Conservation (phyloP, 2,113 vertebrate species). For the Picathartes gymnocephalus region DNA sequence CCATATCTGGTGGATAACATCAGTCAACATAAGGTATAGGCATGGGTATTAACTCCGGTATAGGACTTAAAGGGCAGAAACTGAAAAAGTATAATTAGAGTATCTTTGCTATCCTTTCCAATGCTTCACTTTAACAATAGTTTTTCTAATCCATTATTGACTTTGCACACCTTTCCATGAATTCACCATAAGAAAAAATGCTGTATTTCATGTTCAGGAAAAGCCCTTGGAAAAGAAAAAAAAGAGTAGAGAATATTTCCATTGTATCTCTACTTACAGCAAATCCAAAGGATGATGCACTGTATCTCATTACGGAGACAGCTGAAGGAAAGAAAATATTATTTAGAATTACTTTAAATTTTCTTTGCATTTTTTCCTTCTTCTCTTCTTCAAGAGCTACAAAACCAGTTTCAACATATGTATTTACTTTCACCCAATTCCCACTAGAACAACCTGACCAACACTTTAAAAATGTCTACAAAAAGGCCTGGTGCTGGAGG, state of each 20-base stretch:
- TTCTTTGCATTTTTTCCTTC: not conserved
- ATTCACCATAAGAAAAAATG: not conserved
- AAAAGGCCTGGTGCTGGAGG: not conserved
- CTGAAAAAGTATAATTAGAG: not conserved
- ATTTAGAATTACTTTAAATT: conserved; percentile 58
- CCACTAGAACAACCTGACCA: not conserved
- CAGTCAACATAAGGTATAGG: not conserved
- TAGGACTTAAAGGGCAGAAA: not conserved
- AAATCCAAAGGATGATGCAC: conserved; percentile 97
- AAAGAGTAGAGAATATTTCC: not conserved
- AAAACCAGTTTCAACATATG: not conserved
- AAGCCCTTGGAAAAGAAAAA: not conserved
- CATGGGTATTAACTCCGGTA: not conserved
- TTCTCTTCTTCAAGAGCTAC: not conserved
- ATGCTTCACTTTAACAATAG: not conserved
- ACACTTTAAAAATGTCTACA: not conserved
- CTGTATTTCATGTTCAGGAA: not conserved
- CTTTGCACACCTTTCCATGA: not conserved
- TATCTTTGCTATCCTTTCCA: not conserved
- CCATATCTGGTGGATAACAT: not conserved
- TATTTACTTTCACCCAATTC: not conserved
- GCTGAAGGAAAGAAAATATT: conserved; percentile 81
- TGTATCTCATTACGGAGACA: conserved; percentile 97
- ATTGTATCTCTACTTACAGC: conserved; percentile 85
- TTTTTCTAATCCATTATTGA: not conserved